A percentile compares a stretch with the other conserved stretches of the same genome.
Evolutionary conservation across 2,888 invertebrate species (phyloP).

Genomic region (Diplazon laetatorius): DNA sequence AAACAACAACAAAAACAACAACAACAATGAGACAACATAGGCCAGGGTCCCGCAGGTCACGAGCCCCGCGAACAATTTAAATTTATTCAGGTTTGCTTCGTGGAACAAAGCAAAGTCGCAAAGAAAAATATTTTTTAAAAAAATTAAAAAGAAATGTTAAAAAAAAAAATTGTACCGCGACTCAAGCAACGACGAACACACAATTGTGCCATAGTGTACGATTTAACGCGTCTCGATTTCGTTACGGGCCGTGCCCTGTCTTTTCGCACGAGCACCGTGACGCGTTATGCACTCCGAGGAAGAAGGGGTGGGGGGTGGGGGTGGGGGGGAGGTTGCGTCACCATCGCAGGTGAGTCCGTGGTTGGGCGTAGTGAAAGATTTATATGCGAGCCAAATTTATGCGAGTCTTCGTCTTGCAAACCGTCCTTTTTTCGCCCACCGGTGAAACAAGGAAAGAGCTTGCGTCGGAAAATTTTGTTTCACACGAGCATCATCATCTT

Average conservation of each 20-base stretch:
- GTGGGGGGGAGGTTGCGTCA: too few species aligned
- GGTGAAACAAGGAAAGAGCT: background rate
- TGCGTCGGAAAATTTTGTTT: constrained; percentile 42
- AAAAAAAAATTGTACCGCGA: constrained; percentile 11
- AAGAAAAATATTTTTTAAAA: constrained; percentile 16
- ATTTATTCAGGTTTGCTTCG: constrained; percentile 68
- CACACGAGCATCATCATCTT: constrained; percentile 18
- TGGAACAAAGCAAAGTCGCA: constrained; percentile 3
- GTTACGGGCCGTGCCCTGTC: constrained; percentile 58
- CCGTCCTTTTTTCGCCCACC: too few species aligned
- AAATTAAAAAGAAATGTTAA: constrained; percentile 10
- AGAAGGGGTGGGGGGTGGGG: too few species aligned
- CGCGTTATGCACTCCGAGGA: constrained; percentile 42
- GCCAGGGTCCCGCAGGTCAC: background rate
- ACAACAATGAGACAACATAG: too few species aligned
- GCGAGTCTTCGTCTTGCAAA: too few species aligned
- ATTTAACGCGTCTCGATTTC: constrained; percentile 57
- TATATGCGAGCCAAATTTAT: too few species aligned
- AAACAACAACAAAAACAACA: too few species aligned
- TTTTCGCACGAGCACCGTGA: constrained; percentile 60
- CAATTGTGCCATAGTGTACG: constrained; percentile 47
- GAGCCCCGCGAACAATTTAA: constrained; percentile 63
- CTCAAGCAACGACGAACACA: constrained; percentile 47
- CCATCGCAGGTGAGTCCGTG: constrained; percentile 46
- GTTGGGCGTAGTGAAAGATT: too few species aligned